A percentile compares a stretch with the other conserved stretches of the same genome.
Evolutionary conservation across 2,113 vertebrate species (phyloP).

Genomic region (Hemibagrus wyckioides): DNA sequence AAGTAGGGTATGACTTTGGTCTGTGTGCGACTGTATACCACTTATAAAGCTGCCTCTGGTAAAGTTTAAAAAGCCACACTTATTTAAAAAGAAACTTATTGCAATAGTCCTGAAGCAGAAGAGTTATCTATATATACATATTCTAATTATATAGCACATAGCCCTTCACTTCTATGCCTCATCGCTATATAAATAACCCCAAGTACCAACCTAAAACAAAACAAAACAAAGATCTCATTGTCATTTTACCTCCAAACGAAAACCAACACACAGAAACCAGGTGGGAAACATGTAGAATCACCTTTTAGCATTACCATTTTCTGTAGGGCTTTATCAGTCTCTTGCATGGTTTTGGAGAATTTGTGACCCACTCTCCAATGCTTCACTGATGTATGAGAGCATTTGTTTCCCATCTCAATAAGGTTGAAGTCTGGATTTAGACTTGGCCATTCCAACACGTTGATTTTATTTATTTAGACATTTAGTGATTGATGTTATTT

Average conservation of each 20-base stretch:
- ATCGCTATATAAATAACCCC: not conserved
- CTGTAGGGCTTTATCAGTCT: no score
- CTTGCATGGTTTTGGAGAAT: no score
- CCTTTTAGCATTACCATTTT: no score
- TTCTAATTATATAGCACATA: not conserved
- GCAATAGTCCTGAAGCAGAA: not conserved
- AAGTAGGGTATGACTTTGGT: not conserved
- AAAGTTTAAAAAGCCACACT: not conserved
- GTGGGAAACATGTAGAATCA: no score
- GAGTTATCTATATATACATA: not conserved
- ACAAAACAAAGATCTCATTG: not conserved
- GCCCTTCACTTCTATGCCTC: no score
- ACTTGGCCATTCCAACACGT: no score
- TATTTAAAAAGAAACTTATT: not conserved
- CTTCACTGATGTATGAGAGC: no score
- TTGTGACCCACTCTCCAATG: not conserved
- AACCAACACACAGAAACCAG: not conserved
- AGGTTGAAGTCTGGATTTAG: no score
- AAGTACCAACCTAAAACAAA: not conserved
- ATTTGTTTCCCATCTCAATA: no score
- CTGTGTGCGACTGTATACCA: not conserved
- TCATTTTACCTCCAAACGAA: not conserved
- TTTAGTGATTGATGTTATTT: no score
- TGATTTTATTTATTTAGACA: not conserved
- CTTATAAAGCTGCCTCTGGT: not conserved